A percentile compares a stretch with the other conserved stretches of the same genome.
These are phyloP conservation scores for Agapostemon virescens DNA, from an alignment of 2,888 invertebrate species.

Conservation along the genomic window DNA sequence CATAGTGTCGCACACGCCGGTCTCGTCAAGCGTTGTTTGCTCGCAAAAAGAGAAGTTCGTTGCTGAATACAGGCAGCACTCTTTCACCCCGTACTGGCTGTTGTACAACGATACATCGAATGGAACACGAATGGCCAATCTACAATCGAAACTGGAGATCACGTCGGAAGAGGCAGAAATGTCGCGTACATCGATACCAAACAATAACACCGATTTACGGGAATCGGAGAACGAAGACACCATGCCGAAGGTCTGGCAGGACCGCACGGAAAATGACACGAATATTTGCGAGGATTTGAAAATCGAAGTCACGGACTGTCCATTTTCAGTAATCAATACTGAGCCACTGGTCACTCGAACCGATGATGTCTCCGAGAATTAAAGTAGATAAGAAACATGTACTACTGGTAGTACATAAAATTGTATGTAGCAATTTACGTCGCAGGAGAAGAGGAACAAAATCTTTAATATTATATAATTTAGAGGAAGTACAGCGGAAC, in stretches of 20 bases:
- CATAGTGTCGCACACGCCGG: slow-evolving; percentile 65
- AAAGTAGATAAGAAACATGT: slow-evolving; percentile 27
- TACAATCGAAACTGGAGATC: slow-evolving; percentile 31
- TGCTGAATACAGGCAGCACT: slow-evolving; percentile 70
- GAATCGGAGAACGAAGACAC: slow-evolving; percentile 60
- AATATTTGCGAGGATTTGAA: slow-evolving; percentile 49
- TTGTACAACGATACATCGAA: slow-evolving; percentile 70
- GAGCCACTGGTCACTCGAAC: slow-evolving; percentile 34
- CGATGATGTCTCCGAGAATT: slow-evolving; percentile 29
- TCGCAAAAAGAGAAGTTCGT: slow-evolving; percentile 66
- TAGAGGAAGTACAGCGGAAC: slow-evolving; percentile 3
- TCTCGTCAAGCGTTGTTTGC: slow-evolving; percentile 48
- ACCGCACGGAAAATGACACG: slow-evolving; percentile 55
- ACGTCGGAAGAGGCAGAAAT: slow-evolving; percentile 34
- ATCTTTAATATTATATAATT: slow-evolving; percentile 31
- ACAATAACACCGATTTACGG: slow-evolving; percentile 49
- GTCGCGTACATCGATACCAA: slow-evolving; percentile 29
- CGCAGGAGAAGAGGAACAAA: not conserved
- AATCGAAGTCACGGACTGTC: slow-evolving; percentile 53
- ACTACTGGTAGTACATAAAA: slow-evolving; percentile 31
- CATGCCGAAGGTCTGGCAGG: slow-evolving; percentile 68
- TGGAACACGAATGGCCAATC: slow-evolving; percentile 69
- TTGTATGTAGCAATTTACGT: slow-evolving; percentile 33
- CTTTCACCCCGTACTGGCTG: slow-evolving; percentile 71
- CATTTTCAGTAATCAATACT: slow-evolving; percentile 53